Percentiles rank a stretch among this genome's conserved stretches.
These are phyloP conservation scores for Luffia ferchaultella DNA, from an alignment of 2,888 invertebrate species.

Conservation along the genomic window DNA sequence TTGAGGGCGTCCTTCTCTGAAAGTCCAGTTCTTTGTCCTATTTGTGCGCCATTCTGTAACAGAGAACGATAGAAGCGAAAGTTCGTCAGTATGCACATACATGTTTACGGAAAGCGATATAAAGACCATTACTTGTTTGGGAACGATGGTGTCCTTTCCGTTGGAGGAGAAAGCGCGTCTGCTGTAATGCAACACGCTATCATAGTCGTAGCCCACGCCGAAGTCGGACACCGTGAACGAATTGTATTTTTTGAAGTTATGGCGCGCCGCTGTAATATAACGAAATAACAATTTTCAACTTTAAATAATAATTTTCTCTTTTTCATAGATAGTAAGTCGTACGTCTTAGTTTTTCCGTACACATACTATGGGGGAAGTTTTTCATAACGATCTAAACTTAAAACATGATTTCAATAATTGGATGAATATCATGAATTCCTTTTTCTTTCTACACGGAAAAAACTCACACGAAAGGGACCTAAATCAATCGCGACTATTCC, in stretches of 20 bases:
- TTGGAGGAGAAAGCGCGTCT: slow-evolving; percentile 74
- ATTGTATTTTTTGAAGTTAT: slow-evolving; percentile 73
- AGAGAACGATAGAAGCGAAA: background rate
- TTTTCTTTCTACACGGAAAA: too few relatives aligned
- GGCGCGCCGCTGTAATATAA: slow-evolving; percentile 37
- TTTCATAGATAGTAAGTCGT: too few relatives aligned
- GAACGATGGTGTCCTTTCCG: slow-evolving; percentile 71
- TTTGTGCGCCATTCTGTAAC: slow-evolving; percentile 45
- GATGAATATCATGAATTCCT: too few relatives aligned
- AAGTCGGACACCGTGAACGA: slow-evolving; percentile 70
- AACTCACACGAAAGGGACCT: too few relatives aligned
- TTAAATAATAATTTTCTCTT: too few relatives aligned
- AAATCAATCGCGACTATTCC: too few relatives aligned
- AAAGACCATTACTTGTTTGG: slow-evolving; percentile 43
- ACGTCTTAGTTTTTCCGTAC: too few relatives aligned
- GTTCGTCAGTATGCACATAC: background rate
- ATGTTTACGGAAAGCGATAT: background rate
- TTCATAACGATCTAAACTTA: too few relatives aligned
- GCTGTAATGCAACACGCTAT: slow-evolving; percentile 79
- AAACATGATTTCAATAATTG: too few relatives aligned
- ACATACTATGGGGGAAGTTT: too few relatives aligned
- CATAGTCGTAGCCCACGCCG: slow-evolving; percentile 75
- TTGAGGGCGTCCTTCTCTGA: slow-evolving; percentile 66
- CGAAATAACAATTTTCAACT: too few relatives aligned
- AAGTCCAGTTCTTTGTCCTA: slow-evolving; percentile 65